A percentile compares a stretch with the other conserved stretches of the same genome.
phyloP scores from a whole-genome alignment of 1,140 invertebrate species.

The Rhysida immarginata region DNA sequence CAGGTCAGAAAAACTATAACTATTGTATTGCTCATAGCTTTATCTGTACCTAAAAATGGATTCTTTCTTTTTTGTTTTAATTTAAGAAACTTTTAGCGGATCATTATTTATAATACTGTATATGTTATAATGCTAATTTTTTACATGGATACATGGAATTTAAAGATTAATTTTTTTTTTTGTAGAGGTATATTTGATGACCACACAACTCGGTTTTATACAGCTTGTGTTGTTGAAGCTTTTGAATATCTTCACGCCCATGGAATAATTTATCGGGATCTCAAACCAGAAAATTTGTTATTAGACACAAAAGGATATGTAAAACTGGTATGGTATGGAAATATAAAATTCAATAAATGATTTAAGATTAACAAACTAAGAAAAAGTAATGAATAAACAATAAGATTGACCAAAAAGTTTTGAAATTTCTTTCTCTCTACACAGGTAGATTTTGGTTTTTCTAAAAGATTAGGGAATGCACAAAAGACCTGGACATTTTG shows the following conservation, averaged over 20 bases:
- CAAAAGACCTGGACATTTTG: conserved; percentile 95
- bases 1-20: too few species aligned
- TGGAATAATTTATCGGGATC: conserved; percentile 79
- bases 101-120: too few species aligned
- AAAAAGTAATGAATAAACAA: too few species aligned
- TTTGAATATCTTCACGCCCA: conserved; percentile 74
- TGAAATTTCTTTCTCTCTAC: conserved; percentile 1
- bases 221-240: conserved; percentile 80
- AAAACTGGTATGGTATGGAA: conserved; percentile 51
- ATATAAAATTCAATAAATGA: conserved; percentile 1
- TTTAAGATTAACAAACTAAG: too few species aligned
- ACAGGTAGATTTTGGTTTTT: conserved; percentile 85
- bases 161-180: conserved; percentile 6
- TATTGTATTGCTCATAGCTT: too few species aligned
- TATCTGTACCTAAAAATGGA: too few species aligned
- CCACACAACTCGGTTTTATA: conserved; percentile 69
- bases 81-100: too few species aligned
- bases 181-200: conserved; percentile 65
- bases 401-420: too few species aligned
- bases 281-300: conserved; percentile 91
- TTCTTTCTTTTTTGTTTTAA: too few species aligned
- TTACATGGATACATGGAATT: background rate
- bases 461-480: conserved; percentile 63
- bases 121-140: too few species aligned
- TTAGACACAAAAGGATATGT: conserved; percentile 72